Evolutionary conservation across 2,797 vertebrate species (phyloP).

Genomic region (Petrocephalus sullivani): DNA sequence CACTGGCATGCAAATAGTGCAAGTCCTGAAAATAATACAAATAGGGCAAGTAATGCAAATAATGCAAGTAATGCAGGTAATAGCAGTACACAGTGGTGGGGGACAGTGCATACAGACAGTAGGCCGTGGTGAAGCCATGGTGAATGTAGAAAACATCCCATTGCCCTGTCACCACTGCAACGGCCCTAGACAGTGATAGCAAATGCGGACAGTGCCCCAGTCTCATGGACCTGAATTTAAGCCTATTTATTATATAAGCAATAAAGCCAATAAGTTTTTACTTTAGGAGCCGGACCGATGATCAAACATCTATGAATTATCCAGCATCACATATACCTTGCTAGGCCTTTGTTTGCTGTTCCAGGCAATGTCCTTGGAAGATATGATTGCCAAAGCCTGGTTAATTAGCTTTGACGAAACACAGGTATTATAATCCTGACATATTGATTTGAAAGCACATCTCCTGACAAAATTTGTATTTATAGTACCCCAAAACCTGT

Average conservation of each 20-base stretch:
- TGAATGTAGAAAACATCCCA: neutral
- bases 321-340: neutral
- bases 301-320: neutral
- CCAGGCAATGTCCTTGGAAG: neutral
- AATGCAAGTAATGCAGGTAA: neutral
- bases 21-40: no score
- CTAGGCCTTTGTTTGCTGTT: neutral
- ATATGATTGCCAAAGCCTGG: neutral
- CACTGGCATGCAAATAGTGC: no score
- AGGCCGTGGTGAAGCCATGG: neutral
- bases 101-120: neutral
- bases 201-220: neutral
- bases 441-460: neutral
- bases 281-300: neutral
- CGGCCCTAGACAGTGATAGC: neutral
- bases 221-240: neutral
- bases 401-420: neutral
- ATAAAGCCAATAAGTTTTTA: neutral
- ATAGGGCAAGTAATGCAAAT: neutral
- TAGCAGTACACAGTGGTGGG: neutral
- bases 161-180: neutral
- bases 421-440: neutral
- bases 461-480: neutral
- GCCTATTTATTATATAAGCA: neutral
- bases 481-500: neutral